Evolutionary conservation across 2,797 vertebrate genomes (phyloP).

Genomic region (Paramormyrops hopkinsi): DNA sequence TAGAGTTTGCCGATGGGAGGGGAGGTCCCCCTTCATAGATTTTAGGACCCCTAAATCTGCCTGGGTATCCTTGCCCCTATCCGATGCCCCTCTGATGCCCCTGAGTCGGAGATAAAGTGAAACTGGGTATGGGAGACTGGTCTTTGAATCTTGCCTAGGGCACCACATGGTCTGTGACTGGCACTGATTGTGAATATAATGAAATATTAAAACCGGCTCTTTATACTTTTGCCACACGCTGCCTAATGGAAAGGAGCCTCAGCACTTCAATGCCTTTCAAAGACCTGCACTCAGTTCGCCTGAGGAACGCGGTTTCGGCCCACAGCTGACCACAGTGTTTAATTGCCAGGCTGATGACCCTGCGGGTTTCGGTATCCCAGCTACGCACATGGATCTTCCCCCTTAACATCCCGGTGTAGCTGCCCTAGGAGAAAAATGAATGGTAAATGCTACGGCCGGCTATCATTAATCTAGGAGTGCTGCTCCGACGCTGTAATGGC

Average conservation of each 20-base stretch:
- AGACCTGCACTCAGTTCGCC: neutral
- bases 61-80: neutral
- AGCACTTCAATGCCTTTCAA: neutral
- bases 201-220: neutral
- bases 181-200: neutral
- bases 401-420: neutral
- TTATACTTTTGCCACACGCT: neutral
- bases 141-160: neutral
- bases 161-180: neutral
- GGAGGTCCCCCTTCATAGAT: neutral
- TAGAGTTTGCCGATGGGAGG: neutral
- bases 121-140: neutral
- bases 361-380: neutral
- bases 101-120: neutral
- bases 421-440: neutral
- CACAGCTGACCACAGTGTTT: neutral
- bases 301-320: neutral
- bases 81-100: neutral
- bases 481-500: neutral
- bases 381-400: neutral
- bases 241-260: neutral
- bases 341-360: neutral
- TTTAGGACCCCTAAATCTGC: neutral
- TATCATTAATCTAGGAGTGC: slow-evolving; percentile 2
- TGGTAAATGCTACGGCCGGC: neutral